Evolutionary conservation across 2,113 vertebrate genomes (phyloP), one percentile per base, ranked within the genome.

Genomic region (Cyanistes caeruleus): DNA sequence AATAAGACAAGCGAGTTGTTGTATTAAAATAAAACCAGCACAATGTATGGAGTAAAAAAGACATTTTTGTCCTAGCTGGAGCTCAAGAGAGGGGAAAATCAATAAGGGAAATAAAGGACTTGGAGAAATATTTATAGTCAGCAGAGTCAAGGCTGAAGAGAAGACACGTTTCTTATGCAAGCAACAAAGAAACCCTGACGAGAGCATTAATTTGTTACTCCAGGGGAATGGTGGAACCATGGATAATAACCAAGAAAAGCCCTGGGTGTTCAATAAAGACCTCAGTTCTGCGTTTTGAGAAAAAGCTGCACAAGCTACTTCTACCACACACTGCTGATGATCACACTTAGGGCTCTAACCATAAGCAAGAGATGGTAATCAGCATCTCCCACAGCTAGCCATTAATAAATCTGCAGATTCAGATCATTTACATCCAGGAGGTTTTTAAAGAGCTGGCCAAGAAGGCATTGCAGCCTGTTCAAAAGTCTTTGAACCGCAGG

Each of bases 361-460:
- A 95, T 95, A 93, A 96, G 86, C 95, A 64, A 93, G 76, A 97
- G 96, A 97, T 96, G 95, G 94, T 96, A 97, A 97, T 97, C 95
- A 93, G 69, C 94, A 96, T 96, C 93, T 97, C 96, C 96, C 94
- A 97, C 93, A 97, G 96, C 94, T 95, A 96, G 93, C 95, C 95
- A 97, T 96, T 95, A 97, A 95, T 95, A 95, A 96, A 96, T 84
- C 89, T 97, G 96, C 95, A 95, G 91, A 96, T 96, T 97, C 95
- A 97, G 89, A 97, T 94, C 76, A 21, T 97, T 96, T 95, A 70
- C 94, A 96, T 89, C 86, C 94, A 95, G 86, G 52, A 91, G 89
- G 31, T 90, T 43, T 39, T 84, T 63, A 84, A 77, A 87, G 80
- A 87, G 52, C n/a, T 89, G 89, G 91, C 94, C 84, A 89, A 91